These are phyloP conservation scores for Phalanger gymnotis DNA, from an alignment of 2,797 vertebrate species.

Conservation along the genomic window DNA sequence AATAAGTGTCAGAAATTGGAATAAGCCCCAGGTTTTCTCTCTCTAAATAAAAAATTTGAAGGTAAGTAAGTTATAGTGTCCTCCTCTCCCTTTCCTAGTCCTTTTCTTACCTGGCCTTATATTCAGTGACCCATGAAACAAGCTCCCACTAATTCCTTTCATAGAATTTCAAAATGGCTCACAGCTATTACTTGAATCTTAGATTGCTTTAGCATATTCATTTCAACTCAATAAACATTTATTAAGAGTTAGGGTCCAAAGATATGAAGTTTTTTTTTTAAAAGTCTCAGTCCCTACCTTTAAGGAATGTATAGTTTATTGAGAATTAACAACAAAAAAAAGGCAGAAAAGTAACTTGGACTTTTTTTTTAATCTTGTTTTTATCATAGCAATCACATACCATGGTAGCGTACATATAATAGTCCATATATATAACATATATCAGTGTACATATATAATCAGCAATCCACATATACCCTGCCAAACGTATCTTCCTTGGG, in stretches of 20 bases:
- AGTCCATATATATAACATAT: too few species aligned
- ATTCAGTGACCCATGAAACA: neutral
- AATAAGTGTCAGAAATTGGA: neutral
- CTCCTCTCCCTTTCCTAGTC: neutral
- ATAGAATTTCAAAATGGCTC: neutral
- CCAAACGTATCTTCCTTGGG: slow-evolving; percentile 1
- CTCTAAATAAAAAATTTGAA: neutral
- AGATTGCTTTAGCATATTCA: neutral
- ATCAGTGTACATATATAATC: neutral
- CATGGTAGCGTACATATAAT: neutral
- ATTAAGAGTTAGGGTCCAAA: neutral
- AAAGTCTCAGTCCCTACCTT: neutral
- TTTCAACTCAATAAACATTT: neutral
- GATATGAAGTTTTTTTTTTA: neutral
- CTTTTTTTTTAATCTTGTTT: neutral
- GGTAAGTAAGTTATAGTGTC: neutral
- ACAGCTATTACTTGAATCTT: neutral
- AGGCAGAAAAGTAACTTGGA: neutral
- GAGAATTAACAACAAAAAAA: neutral
- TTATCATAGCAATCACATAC: neutral
- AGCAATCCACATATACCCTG: slow-evolving; percentile 9
- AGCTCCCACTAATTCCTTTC: neutral
- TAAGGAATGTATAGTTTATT: neutral
- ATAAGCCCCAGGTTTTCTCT: neutral
- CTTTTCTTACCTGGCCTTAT: neutral